Base-by-base conservation (phyloP, 2,113 vertebrate species). In the Pipa parva region DNA sequence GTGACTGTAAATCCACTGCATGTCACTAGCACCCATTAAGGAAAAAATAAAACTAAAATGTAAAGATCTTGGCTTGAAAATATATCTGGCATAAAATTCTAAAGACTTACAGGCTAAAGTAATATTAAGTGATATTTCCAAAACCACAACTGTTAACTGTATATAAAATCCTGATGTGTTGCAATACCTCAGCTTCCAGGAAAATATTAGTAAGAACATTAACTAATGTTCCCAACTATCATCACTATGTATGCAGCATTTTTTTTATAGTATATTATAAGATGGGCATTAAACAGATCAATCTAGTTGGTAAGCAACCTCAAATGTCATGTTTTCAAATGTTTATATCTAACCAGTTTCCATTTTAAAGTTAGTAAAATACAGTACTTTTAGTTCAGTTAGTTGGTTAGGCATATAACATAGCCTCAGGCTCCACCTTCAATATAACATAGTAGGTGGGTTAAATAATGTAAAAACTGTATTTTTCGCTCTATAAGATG, bases 71-170 rank as follows among this genome's bases (percentile, higher is more conserved):
- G 65, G 65, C 29, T 59, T 60, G 15, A 59, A 51, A 20, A 52
- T 37, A n/a, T 66, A 18, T 37, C 33, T 68, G 65, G 65, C 56
- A 51, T 24, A 39, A 60, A 51, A 36, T n/a, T 11, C 28, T 21
- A 51, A 24, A 60, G 65, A 68, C 51, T 68, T 59, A 68, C 50
- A 68, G 57, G 46, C 65, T 51, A 68, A 60, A 68, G 56, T 68
- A 59, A 68, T 68, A 59, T 68, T 68, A 51, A 68, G 58, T 60
- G 65, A 68, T 68, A 56, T 68, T 68, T 68, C 65, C 65, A 68
- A 68, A 68, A 68, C 65, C 65, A 60, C 65, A 36, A 68, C 31
- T 56, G 50, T 68, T 68, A 68, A 68, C 65, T 68, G 46, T 68
- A 68, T 68, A 68, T 68, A 68, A 68, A 68, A 68, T n/a, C 28